Conservation (phyloP, 2,113 vertebrate genomes). For the Hucho hucho region DNA sequence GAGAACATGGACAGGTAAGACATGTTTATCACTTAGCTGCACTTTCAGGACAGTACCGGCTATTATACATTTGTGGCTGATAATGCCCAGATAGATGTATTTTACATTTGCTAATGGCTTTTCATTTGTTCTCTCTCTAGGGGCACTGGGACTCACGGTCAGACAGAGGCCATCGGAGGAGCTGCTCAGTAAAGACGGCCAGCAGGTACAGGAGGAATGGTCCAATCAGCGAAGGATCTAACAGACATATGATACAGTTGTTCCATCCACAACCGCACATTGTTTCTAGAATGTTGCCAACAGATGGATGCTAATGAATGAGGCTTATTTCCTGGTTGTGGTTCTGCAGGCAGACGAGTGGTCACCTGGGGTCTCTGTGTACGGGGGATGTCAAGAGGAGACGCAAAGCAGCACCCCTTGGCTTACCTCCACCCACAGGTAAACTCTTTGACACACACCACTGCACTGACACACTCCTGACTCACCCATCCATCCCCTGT, state of each 20-base stretch:
- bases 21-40: not conserved
- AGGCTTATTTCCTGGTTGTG: conserved; percentile 28
- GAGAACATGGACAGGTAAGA: conserved; percentile 92
- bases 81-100: too few relatives aligned
- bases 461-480: not conserved
- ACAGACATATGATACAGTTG: too few relatives aligned
- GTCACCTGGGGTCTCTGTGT: conserved; percentile 94
- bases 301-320: not conserved
- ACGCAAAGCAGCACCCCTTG: conserved; percentile 91
- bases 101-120: too few relatives aligned
- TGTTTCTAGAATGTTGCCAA: too few relatives aligned
- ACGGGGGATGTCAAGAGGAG: conserved; percentile 96
- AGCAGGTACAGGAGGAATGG: conserved; percentile 80
- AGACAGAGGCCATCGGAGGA: conserved; percentile 90
- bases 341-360: conserved; percentile 89
- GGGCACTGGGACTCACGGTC: conserved; percentile 86
- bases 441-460: conserved; percentile 64
- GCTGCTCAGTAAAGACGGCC: conserved; percentile 89
- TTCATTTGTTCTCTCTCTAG: conserved; percentile 46
- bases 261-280: too few relatives aligned
- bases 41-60: not conserved
- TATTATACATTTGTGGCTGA: not conserved
- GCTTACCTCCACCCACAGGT: conserved; percentile 84
- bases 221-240: not conserved
- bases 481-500: conserved; percentile 6